Base-by-base conservation (phyloP, 30 jellyfish, hydroid and myxozoan genomes). In the Nemopilema nomurai region DNA sequence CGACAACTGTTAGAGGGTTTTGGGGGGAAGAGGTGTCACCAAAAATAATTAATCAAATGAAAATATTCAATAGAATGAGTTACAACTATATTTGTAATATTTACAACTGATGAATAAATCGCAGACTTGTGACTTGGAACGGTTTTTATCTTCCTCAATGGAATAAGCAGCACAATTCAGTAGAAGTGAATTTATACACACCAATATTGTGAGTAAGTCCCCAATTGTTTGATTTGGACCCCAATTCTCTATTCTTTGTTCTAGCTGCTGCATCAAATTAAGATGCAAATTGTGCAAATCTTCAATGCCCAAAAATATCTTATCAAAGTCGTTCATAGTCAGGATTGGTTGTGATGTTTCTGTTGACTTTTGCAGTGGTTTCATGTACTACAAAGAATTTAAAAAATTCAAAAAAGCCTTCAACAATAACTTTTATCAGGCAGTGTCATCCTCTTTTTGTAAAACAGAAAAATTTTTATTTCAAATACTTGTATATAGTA, bases 281-380 rank as follows among this genome's bases (percentile, higher is more conserved):
- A 69, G 52, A 67, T 95, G 99, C 68, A 95, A 30, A 4, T 30
- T 41, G 71, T 71, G 93, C 52, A 95, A 62, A 27, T 88, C 97
- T 24, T 95, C 97, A 57, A 96, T 79, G 23, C 95, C 95, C 79
- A 74, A 84, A 68, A 95, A 95, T 49, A 95, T 95, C 63, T 79
- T 80, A 3, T 85, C 86, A 76, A 85, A 95, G 51, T 95, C 99
- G 4, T 82, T 93, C 53, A 62, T 83, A n/a, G 99, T 68, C 19
- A 95, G 74, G n/a, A 87, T 90, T 18, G 99, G 99, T 57, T 89
- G 97, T 0, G 99, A 95, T 64, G 99, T 90, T 72, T 86, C 96
- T 23, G 97, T 95, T 27, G 99, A 95, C 51, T 84, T 80, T 83
- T 81, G 94, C 24, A 95, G 88, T 53, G 99, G 97, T 71, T 95